phyloP scores from a whole-genome alignment of 2,888 invertebrate species.

The Keiferia lycopersicella region DNA sequence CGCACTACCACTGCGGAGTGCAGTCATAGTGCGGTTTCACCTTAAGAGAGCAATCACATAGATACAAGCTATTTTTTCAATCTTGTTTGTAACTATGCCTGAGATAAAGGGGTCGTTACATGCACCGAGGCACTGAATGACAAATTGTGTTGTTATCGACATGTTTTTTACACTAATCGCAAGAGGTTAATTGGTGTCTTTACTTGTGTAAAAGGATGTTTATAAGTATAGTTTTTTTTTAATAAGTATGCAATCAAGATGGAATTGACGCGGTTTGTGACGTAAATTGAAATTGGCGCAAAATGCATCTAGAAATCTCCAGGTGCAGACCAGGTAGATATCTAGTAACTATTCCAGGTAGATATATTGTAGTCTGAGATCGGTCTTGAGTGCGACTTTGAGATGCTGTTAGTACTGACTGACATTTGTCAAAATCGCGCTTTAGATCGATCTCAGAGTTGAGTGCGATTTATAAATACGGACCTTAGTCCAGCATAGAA shows the following conservation, averaged over 20 bases:
- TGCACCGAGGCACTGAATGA: slow-evolving; percentile 15
- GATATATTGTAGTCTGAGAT: too few species aligned
- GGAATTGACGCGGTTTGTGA: not conserved
- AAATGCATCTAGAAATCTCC: too few species aligned
- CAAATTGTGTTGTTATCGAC: slow-evolving; percentile 16
- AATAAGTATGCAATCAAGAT: not conserved
- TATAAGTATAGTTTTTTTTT: not conserved
- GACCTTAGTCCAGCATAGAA: too few species aligned
- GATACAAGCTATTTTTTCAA: slow-evolving; percentile 6
- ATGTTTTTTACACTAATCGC: slow-evolving; percentile 12
- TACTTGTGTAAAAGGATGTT: not conserved
- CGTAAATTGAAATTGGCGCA: not conserved
- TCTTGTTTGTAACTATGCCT: slow-evolving; percentile 9
- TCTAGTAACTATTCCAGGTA: too few species aligned
- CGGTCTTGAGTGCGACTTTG: too few species aligned
- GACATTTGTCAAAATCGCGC: too few species aligned
- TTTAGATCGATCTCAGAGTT: too few species aligned
- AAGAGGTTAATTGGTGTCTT: slow-evolving; percentile 16
- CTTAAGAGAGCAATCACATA: not conserved
- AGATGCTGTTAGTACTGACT: too few species aligned
- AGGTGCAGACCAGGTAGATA: too few species aligned
- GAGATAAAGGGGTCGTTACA: slow-evolving; percentile 5
- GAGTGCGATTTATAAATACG: too few species aligned
- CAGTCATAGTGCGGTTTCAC: too few species aligned
- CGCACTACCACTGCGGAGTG: too few species aligned